Conservation (phyloP, 2,888 invertebrate species). For the Drosophila anomelani region DNA sequence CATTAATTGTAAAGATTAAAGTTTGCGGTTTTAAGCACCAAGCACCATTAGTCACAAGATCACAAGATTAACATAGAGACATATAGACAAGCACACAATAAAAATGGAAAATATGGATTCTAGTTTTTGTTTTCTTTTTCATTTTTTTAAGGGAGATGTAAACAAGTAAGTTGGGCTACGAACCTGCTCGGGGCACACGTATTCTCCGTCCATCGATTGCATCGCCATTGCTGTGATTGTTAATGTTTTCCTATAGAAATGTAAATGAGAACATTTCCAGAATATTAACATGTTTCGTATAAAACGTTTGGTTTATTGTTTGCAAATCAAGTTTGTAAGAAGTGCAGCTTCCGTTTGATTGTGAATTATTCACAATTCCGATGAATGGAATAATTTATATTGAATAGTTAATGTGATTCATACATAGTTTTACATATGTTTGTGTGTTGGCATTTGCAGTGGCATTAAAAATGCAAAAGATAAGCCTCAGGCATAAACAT, state of each 20-base stretch:
- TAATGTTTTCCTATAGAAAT: conserved; percentile 50
- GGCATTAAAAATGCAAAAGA: neutral
- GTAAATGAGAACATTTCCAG: conserved; percentile 19
- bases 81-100: conserved; percentile 27
- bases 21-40: conserved; percentile 31
- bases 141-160: neutral
- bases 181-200: conserved; percentile 62
- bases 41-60: conserved; percentile 37
- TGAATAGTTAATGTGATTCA: neutral
- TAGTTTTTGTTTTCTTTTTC: neutral
- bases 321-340: conserved; percentile 25
- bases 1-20: conserved; percentile 15
- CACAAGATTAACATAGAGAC: conserved; percentile 15
- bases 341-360: conserved; percentile 32
- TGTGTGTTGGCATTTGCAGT: neutral
- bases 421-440: neutral
- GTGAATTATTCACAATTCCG: conserved; percentile 11
- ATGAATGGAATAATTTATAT: conserved; percentile 6
- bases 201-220: conserved; percentile 37
- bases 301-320: conserved; percentile 14
- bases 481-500: conserved; percentile 1
- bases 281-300: conserved; percentile 14
- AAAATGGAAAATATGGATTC: conserved; percentile 5
- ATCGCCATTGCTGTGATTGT: conserved; percentile 40
- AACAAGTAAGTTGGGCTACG: conserved; percentile 34